Evolutionary conservation across 1,140 invertebrate genomes (phyloP).

Genomic region (Dufourea novaeangliae): DNA sequence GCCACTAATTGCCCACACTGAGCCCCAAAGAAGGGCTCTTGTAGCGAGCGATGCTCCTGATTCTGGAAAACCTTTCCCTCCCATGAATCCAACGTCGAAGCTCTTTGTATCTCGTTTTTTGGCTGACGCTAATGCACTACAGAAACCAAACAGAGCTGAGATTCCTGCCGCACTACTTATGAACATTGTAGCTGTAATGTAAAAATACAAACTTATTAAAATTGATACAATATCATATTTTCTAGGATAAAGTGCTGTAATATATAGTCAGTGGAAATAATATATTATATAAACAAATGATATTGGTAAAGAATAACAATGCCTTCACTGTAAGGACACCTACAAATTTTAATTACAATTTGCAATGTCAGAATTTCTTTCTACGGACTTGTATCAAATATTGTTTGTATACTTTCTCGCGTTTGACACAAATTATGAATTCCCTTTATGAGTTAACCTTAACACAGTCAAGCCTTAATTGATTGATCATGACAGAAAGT

Average conservation of each 20-base stretch:
- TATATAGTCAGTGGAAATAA: not conserved
- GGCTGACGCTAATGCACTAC: conserved; percentile 87
- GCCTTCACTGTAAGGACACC: too few relatives aligned
- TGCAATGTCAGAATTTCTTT: too few relatives aligned
- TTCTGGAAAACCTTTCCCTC: conserved; percentile 86
- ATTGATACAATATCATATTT: not conserved
- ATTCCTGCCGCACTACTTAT: conserved; percentile 89
- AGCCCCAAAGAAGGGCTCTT: conserved; percentile 92
- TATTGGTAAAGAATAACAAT: too few relatives aligned
- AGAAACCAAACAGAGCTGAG: conserved; percentile 91
- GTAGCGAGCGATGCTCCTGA: conserved; percentile 90
- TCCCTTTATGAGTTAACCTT: not conserved
- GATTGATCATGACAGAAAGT: not conserved
- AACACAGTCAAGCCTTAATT: too few relatives aligned
- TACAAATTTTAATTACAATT: too few relatives aligned
- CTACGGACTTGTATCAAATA: too few relatives aligned
- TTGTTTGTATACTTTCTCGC: too few relatives aligned
- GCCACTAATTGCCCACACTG: conserved; percentile 91
- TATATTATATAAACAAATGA: too few relatives aligned
- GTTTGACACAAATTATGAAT: not conserved
- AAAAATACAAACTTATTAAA: not conserved
- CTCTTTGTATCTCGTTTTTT: conserved; percentile 91
- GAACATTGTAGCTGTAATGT: conserved; percentile 83
- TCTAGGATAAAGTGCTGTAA: too few relatives aligned
- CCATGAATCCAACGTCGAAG: conserved; percentile 89